A percentile compares a stretch with the other conserved stretches of the same genome.
These are phyloP conservation scores for Drosophila seguyi DNA, from an alignment of 1,140 invertebrate species.

Conservation along the genomic window DNA sequence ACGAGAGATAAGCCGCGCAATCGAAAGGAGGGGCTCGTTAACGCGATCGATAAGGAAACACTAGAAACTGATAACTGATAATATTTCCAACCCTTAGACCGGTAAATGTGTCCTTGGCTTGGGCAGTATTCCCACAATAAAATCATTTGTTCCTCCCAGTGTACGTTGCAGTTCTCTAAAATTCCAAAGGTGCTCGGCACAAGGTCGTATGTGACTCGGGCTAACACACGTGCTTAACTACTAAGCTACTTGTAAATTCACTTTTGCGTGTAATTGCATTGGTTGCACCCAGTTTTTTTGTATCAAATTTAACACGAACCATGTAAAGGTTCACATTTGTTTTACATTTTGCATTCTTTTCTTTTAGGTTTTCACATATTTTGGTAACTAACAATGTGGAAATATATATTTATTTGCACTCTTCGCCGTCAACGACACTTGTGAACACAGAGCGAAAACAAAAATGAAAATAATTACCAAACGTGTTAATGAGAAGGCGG, in stretches of 20 bases:
- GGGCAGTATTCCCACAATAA: too few relatives aligned
- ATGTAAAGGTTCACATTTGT: background rate
- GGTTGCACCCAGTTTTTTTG: background rate
- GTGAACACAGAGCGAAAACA: constrained; percentile 18
- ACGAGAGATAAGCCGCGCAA: background rate
- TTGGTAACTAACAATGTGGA: background rate
- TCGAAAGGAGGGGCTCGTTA: constrained; percentile 28
- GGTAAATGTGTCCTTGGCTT: constrained; percentile 5
- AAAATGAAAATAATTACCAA: constrained; percentile 22
- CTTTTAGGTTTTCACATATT: background rate
- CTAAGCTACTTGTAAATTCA: constrained; percentile 9
- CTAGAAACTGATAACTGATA: background rate
- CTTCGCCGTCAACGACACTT: constrained; percentile 8
- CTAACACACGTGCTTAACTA: constrained; percentile 31
- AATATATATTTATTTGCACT: constrained; percentile 7
- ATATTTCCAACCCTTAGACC: background rate
- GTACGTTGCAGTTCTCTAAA: constrained; percentile 3
- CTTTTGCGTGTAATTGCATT: constrained; percentile 20
- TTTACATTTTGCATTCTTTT: background rate
- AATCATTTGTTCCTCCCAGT: background rate
- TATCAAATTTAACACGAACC: constrained; percentile 27
- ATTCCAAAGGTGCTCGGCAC: constrained; percentile 31
- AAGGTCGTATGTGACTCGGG: constrained; percentile 36
- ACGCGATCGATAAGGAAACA: constrained; percentile 8
- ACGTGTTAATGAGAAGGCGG: constrained; percentile 6